Conservation (phyloP, 2,888 invertebrate species). For the Hirtodrosophila histrioides region DNA sequence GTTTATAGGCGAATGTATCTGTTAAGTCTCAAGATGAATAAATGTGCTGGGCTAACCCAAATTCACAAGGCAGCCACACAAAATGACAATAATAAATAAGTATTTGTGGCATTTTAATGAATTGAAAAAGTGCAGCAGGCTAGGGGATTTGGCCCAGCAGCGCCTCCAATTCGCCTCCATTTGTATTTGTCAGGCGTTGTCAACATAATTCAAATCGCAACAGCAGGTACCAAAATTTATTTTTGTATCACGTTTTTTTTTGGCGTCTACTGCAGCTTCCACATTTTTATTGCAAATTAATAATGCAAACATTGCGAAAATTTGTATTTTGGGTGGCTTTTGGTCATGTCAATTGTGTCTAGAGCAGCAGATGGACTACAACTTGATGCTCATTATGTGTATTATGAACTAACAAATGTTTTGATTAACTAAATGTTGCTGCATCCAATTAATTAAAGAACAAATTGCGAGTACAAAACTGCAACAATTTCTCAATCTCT, state of each 20-base stretch:
- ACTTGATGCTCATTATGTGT: slow-evolving; percentile 52
- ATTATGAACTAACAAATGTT: slow-evolving; percentile 68
- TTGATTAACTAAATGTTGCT: slow-evolving; percentile 73
- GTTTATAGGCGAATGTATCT: slow-evolving; percentile 27
- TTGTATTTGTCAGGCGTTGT: slow-evolving; percentile 78
- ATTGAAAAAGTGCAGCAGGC: slow-evolving; percentile 58
- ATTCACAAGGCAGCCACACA: slow-evolving; percentile 38
- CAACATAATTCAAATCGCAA: slow-evolving; percentile 74
- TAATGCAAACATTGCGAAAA: slow-evolving; percentile 61
- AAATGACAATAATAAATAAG: slow-evolving; percentile 75
- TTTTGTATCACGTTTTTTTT: slow-evolving; percentile 47
- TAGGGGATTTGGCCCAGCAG: slow-evolving; percentile 48
- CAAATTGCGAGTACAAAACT: slow-evolving; percentile 63
- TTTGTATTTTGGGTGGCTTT: slow-evolving; percentile 16
- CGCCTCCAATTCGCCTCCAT: slow-evolving; percentile 75
- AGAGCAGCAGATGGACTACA: slow-evolving; percentile 59
- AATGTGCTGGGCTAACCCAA: slow-evolving; percentile 55
- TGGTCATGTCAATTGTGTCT: slow-evolving; percentile 69
- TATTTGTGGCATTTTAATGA: slow-evolving; percentile 75
- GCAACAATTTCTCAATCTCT: slow-evolving; percentile 50
- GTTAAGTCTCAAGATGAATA: slow-evolving; percentile 30
- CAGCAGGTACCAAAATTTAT: slow-evolving; percentile 67
- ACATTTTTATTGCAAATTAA: slow-evolving; percentile 79
- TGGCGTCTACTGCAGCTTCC: slow-evolving; percentile 58
- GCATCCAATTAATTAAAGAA: slow-evolving; percentile 70